Evolutionary conservation across 1,140 invertebrate species (phyloP), one percentile per base, ranked within the genome.

Genomic region (Drosophila lowei): DNA sequence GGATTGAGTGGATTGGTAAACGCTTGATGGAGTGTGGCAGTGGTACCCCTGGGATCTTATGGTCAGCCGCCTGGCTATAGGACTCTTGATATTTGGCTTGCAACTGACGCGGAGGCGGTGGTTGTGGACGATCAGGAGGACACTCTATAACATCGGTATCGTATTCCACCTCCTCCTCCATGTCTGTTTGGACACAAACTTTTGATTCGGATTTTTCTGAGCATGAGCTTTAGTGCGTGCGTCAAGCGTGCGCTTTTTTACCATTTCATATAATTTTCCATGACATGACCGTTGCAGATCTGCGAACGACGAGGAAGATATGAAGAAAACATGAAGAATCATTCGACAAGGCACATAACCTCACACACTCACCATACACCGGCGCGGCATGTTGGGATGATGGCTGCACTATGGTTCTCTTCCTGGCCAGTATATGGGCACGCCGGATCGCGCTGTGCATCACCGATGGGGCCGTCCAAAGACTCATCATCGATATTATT

Each of bases 211-310:
- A 76, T 84, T 80, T 62, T 89, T 85, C 60, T 78, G 81, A n/a
- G 76, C 72, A 70, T 89, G 65, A 59, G 89, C 77, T 79, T 90
- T 90, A 8, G 78, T 71, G 30, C 85, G 80, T 46, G 85, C 88
- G 53, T 89, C 80, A 11, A 90, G 75, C 55, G 88, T 76, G 48
- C 85, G 81, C 74, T 88, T 90, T 67, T 90, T 91, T 72, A 91
- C 90, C 90, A 89, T 90, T 83, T 90, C 71, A 89, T 79, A 90
- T 46, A 90, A 65, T 48, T 65, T 79, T 65, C 76, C 85, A 79
- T 85, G 85, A 5, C 68, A 72, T 16, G 74, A 46, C 11, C 89
- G 81, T 13, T 30, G 63, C 28, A 8, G 41, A 21, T 34, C 84
- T 89, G 42, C 16, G 77, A 85, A 18, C 4, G 23, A 18, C 4